Conservation (phyloP, 2,113 vertebrate species). For the Glaucomys volans region DNA sequence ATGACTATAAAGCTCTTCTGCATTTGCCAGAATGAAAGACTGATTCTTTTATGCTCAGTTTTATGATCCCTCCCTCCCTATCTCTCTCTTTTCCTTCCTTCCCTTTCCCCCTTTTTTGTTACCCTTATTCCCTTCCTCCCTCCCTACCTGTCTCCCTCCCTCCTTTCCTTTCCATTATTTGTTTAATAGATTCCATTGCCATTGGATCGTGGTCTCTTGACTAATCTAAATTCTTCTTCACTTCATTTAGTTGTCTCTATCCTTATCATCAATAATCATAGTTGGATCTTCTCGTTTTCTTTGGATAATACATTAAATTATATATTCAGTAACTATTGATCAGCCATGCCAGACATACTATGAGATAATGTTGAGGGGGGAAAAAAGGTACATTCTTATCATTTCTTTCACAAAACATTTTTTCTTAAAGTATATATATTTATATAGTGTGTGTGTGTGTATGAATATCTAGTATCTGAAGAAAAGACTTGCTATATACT, state of each 20-base stretch:
- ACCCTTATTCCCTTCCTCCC: background rate
- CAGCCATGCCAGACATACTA: background rate
- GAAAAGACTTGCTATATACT: background rate
- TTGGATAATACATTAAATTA: background rate
- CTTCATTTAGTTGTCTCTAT: background rate
- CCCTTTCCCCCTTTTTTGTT: background rate
- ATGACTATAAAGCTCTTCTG: background rate
- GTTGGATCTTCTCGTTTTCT: background rate
- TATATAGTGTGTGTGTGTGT: too few species aligned
- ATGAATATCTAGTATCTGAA: background rate
- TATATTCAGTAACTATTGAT: background rate
- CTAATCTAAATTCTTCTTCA: background rate
- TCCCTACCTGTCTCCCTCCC: too few species aligned
- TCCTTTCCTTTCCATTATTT: background rate
- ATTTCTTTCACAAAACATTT: background rate
- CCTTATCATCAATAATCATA: background rate
- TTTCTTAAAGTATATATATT: background rate
- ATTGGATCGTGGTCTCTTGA: background rate
- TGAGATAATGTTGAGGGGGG: background rate
- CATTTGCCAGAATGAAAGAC: background rate
- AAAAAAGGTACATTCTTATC: background rate
- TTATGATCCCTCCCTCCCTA: background rate
- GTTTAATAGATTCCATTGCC: background rate
- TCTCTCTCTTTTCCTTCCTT: too few species aligned
- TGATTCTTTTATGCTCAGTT: background rate